These are phyloP conservation scores for Tetropium fuscum DNA, from an alignment of 2,888 invertebrate species.

Conservation along the genomic window DNA sequence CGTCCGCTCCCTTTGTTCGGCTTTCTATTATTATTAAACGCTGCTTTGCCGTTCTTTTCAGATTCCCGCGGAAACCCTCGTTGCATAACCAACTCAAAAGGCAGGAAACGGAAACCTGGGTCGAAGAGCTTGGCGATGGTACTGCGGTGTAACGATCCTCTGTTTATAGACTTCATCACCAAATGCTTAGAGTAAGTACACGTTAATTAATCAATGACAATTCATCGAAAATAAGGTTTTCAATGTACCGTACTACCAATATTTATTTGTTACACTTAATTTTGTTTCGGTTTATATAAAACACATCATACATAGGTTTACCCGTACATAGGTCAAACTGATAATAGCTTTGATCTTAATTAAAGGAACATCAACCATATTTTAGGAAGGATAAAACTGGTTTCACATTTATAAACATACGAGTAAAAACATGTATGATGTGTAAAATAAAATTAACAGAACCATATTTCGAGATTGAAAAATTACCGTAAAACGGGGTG, in stretches of 20 bases:
- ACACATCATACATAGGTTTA: too few relatives aligned
- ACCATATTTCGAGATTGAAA: too few relatives aligned
- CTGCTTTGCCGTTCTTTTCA: conserved; percentile 62
- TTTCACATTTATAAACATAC: too few relatives aligned
- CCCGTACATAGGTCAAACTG: too few relatives aligned
- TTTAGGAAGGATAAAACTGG: too few relatives aligned
- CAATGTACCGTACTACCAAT: not conserved
- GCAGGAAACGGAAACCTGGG: conserved; percentile 89
- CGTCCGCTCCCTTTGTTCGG: not conserved
- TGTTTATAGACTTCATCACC: conserved; percentile 92
- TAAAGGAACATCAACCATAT: too few relatives aligned
- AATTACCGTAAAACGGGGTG: too few relatives aligned
- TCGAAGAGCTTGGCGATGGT: conserved; percentile 85
- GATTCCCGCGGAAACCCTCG: conserved; percentile 93
- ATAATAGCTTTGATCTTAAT: too few relatives aligned
- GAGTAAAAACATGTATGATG: too few relatives aligned
- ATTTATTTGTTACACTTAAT: too few relatives aligned
- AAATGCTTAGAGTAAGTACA: conserved; percentile 89
- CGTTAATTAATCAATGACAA: not conserved
- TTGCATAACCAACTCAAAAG: conserved; percentile 93
- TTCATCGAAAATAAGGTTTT: not conserved
- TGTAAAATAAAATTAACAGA: too few relatives aligned
- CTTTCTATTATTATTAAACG: not conserved
- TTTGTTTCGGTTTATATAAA: too few relatives aligned
- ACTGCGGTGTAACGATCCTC: conserved; percentile 86